Conservation (phyloP, 2,888 invertebrate genomes). For the Branchellion lobata region DNA sequence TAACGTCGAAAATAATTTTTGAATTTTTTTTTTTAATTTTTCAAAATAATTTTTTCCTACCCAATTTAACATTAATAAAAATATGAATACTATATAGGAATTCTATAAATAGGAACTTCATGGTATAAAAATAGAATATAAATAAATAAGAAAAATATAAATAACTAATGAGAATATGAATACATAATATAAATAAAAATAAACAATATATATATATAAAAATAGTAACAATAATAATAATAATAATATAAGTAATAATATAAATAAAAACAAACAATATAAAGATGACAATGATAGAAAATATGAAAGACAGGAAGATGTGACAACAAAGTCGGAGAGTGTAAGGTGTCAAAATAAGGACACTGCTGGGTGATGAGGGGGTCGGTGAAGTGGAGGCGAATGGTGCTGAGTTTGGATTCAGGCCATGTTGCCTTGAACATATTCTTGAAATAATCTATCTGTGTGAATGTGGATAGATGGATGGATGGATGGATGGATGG, state of each 20-base stretch:
- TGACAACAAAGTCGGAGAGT: not conserved
- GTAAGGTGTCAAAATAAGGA: not conserved
- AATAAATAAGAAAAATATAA: not conserved
- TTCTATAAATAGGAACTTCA: too few relatives aligned
- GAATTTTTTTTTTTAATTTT: not conserved
- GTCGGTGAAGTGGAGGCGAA: slow-evolving; percentile 15
- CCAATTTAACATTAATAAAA: not conserved
- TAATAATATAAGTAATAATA: not conserved
- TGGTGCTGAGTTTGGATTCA: not conserved
- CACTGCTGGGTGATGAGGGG: not conserved
- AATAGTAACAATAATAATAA: slow-evolving; percentile 10
- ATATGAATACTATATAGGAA: not conserved
- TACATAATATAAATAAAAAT: not conserved
- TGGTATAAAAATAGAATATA: not conserved
- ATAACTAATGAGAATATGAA: not conserved
- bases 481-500: slow-evolving; percentile 1
- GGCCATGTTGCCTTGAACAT: slow-evolving; percentile 16
- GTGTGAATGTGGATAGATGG: not conserved
- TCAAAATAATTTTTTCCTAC: not conserved
- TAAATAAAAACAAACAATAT: too few relatives aligned
- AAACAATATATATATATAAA: not conserved
- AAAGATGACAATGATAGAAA: too few relatives aligned
- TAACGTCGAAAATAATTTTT: too few relatives aligned
- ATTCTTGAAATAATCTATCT: slow-evolving; percentile 34
- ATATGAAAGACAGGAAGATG: not conserved